A percentile compares a stretch with the other conserved stretches of the same genome.
These are phyloP conservation scores for Halictus quadricinctus DNA, from an alignment of 2,888 invertebrate genomes.

Conservation along the genomic window DNA sequence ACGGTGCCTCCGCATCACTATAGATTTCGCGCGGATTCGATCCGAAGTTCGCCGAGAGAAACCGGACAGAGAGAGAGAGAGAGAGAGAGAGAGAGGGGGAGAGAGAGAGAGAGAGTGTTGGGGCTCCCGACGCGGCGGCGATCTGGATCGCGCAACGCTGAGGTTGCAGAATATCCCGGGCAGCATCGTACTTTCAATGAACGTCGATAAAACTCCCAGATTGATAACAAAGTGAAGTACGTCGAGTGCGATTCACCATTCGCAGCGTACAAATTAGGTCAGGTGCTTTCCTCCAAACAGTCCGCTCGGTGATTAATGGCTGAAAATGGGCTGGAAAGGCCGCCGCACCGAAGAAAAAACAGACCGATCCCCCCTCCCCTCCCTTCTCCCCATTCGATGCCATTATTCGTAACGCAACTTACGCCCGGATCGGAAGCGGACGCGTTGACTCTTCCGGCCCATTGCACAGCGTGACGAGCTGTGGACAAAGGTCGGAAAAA, in stretches of 20 bases:
- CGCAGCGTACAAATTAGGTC: slow-evolving; percentile 50
- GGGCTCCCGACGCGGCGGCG: slow-evolving; percentile 18
- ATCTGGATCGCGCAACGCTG: slow-evolving; percentile 59
- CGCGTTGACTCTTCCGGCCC: slow-evolving; percentile 14
- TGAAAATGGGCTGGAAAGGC: slow-evolving; percentile 32
- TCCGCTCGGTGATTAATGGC: slow-evolving; percentile 47
- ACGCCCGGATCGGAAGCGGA: not conserved
- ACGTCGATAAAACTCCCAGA: slow-evolving; percentile 66
- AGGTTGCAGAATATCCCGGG: slow-evolving; percentile 60
- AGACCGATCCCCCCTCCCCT: not conserved
- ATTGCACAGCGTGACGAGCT: not conserved
- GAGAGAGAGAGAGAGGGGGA: slow-evolving; percentile 5
- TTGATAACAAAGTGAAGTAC: slow-evolving; percentile 65
- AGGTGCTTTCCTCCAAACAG: slow-evolving; percentile 53
- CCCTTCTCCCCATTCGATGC: not conserved
- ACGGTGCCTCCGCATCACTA: slow-evolving; percentile 56
- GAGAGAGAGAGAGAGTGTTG: slow-evolving; percentile 21
- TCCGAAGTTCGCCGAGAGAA: slow-evolving; percentile 57
- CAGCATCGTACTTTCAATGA: slow-evolving; percentile 65
- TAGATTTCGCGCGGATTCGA: slow-evolving; percentile 51
- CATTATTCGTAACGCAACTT: slow-evolving; percentile 27
- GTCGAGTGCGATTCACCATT: slow-evolving; percentile 44
- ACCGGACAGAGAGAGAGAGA: slow-evolving; percentile 36
- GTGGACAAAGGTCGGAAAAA: no score
- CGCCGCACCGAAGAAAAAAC: slow-evolving; percentile 9